Evolutionary conservation across 64 coral and sea anemone species (phyloP).

Genomic region (Montipora foliosa): DNA sequence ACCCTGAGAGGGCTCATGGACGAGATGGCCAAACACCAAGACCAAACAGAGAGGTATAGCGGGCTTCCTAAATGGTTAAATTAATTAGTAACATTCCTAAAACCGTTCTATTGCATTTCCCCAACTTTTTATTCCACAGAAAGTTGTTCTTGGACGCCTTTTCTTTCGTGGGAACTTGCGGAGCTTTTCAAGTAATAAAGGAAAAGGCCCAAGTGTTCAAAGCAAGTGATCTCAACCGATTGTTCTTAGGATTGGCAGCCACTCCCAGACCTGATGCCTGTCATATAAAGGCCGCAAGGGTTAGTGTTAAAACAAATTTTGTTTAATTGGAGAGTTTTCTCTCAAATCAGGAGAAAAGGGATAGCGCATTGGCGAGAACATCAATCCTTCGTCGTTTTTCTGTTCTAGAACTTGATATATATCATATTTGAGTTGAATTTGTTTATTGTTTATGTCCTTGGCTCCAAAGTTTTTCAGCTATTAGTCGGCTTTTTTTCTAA

Average conservation of each 20-base stretch:
- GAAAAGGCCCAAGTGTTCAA: neutral
- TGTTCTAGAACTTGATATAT: too few relatives aligned
- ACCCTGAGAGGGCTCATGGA: neutral
- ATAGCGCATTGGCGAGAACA: too few relatives aligned
- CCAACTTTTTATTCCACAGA: conserved; percentile 7
- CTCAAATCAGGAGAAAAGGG: too few relatives aligned
- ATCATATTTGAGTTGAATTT: too few relatives aligned
- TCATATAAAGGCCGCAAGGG: conserved; percentile 26
- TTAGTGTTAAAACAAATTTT: neutral
- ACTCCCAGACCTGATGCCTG: conserved; percentile 32
- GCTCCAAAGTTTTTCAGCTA: too few relatives aligned
- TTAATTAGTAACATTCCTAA: neutral
- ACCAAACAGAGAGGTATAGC: conserved; percentile 6
- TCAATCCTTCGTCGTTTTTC: too few relatives aligned
- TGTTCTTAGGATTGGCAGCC: conserved; percentile 53
- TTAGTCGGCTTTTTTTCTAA: too few relatives aligned
- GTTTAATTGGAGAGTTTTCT: too few relatives aligned
- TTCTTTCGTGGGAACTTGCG: conserved; percentile 43
- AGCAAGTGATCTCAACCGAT: conserved; percentile 37
- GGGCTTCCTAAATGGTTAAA: neutral
- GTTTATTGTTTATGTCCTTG: too few relatives aligned
- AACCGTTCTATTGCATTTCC: neutral
- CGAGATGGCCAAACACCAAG: neutral
- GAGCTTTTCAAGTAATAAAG: conserved; percentile 52
- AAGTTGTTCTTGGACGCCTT: conserved; percentile 57